Conservation (phyloP, 2,888 invertebrate species). For the Chrysolina haemoptera region DNA sequence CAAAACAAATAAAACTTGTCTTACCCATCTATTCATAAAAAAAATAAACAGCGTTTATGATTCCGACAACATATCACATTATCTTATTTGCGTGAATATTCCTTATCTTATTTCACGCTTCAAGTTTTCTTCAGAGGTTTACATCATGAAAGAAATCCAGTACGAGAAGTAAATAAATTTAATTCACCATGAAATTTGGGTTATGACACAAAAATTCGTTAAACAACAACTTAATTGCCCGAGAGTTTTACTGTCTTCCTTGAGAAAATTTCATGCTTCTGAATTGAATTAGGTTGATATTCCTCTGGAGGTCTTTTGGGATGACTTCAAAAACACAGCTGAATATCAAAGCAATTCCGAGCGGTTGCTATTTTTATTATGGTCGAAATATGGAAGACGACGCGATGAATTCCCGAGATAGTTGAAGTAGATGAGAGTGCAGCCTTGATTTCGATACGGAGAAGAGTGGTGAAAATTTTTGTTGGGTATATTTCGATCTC, state of each 20-base stretch:
- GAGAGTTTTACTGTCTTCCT: conserved; percentile 10
- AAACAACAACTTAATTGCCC: conserved; percentile 24
- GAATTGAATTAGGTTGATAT: conserved; percentile 28
- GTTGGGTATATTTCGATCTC: background rate
- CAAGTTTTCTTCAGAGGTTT: background rate
- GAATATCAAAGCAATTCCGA: conserved; percentile 1
- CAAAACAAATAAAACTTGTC: no score
- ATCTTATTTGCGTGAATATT: no score
- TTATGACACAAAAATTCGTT: conserved; percentile 29
- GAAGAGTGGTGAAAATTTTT: background rate
- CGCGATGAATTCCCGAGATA: background rate
- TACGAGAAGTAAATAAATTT: conserved; percentile 29
- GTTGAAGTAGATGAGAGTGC: background rate
- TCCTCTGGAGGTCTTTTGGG: conserved; percentile 19
- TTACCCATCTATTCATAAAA: no score
- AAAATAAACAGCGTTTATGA: no score
- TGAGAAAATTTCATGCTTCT: conserved; percentile 3
- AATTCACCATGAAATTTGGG: conserved; percentile 39
- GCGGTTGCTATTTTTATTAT: conserved; percentile 9
- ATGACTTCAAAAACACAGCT: conserved; percentile 1
- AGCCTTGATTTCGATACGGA: background rate
- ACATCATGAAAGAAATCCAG: background rate
- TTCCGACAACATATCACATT: no score
- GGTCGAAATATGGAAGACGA: background rate
- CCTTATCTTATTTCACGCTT: no score